A percentile compares a stretch with the other conserved stretches of the same genome.
phyloP scores from a whole-genome alignment of 2,888 invertebrate species.

The Drosophila formosana region DNA sequence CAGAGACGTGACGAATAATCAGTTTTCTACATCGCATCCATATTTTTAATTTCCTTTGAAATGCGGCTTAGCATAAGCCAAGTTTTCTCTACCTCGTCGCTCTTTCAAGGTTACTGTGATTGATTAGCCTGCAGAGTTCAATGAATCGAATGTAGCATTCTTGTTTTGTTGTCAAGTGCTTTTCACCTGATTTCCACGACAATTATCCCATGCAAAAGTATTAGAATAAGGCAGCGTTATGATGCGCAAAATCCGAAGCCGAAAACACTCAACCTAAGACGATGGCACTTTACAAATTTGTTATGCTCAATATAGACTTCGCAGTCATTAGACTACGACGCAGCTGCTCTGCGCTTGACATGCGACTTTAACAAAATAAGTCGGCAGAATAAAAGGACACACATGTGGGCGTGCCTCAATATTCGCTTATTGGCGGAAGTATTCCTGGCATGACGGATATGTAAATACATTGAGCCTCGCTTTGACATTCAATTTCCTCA shows the following conservation, averaged over 20 bases:
- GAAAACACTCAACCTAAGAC: slow-evolving; percentile 38
- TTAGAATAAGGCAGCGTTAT: slow-evolving; percentile 4
- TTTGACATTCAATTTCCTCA: slow-evolving; percentile 7
- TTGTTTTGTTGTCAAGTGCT: slow-evolving; percentile 10
- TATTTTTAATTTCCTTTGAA: not conserved
- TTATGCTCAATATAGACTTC: not conserved
- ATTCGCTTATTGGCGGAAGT: slow-evolving; percentile 28
- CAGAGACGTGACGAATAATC: slow-evolving; percentile 7
- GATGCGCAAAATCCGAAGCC: slow-evolving; percentile 33
- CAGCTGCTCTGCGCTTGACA: not conserved
- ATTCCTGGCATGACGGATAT: not conserved
- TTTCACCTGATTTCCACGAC: too few species aligned
- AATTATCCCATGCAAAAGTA: not conserved
- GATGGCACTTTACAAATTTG: slow-evolving; percentile 26
- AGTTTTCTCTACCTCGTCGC: not conserved
- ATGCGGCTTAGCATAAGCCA: not conserved
- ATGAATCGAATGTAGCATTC: not conserved
- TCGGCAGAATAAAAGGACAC: not conserved
- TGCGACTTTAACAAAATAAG: not conserved
- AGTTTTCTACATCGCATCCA: not conserved
- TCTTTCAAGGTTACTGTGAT: slow-evolving; percentile 1
- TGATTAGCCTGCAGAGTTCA: slow-evolving; percentile 7
- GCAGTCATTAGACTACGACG: not conserved
- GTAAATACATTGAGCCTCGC: slow-evolving; percentile 12
- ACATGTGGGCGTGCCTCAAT: not conserved